Percentiles rank a stretch among this genome's conserved stretches.
These are phyloP conservation scores for Mesodorylaimus sp. DNA, from an alignment of 2,888 invertebrate species.

Conservation along the genomic window DNA sequence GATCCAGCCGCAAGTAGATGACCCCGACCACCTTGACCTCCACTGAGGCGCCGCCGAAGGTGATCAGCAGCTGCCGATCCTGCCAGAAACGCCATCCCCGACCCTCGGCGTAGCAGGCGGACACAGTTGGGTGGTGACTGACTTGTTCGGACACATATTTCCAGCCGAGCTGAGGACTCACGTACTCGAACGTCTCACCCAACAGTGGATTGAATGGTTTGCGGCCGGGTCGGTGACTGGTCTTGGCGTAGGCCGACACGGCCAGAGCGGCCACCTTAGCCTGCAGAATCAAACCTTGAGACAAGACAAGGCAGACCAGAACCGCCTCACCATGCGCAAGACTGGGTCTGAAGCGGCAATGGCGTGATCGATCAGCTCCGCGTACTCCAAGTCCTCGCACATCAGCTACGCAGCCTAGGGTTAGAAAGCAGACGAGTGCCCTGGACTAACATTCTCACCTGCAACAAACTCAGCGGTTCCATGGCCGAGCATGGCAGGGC, in stretches of 20 bases:
- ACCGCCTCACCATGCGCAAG: slow-evolving; percentile 3
- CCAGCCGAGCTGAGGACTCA: slow-evolving; percentile 73
- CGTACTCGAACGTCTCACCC: slow-evolving; percentile 89
- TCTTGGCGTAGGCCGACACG: slow-evolving; percentile 43
- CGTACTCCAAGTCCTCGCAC: slow-evolving; percentile 6
- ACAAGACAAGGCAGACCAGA: too few species aligned
- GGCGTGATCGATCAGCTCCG: slow-evolving; percentile 4
- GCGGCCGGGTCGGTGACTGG: slow-evolving; percentile 49
- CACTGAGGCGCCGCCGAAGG: slow-evolving; percentile 3
- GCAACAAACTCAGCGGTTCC: too few species aligned
- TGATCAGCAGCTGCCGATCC: slow-evolving; percentile 2
- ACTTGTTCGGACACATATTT: slow-evolving; percentile 77
- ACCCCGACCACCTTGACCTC: slow-evolving; percentile 2
- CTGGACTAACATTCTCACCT: too few species aligned
- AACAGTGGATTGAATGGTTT: slow-evolving; percentile 94
- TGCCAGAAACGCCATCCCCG: slow-evolving; percentile 5
- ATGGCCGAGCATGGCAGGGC: too few species aligned
- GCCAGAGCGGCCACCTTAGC: slow-evolving; percentile 73
- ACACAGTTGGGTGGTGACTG: slow-evolving; percentile 6
- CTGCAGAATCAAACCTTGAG: too few species aligned
- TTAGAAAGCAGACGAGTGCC: too few species aligned
- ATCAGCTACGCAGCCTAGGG: too few species aligned
- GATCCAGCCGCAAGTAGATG: background rate
- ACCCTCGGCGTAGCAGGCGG: slow-evolving; percentile 6
- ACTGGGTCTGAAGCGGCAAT: background rate